Base-by-base conservation (phyloP, 2,113 vertebrate species). In the Edolisoma coerulescens region DNA sequence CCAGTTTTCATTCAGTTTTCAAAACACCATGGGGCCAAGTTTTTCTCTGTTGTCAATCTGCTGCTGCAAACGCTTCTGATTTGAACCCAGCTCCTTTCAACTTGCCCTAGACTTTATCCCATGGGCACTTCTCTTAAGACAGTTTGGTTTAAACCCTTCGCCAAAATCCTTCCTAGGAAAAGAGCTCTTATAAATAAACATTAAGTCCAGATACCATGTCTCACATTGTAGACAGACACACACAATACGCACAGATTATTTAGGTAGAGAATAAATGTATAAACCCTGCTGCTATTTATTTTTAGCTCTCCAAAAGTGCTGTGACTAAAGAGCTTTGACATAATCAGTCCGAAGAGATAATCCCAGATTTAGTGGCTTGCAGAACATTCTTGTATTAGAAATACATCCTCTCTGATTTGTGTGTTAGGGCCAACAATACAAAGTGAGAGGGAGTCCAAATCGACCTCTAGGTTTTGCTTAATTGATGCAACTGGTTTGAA, bases 321-420 rank as follows among this genome's bases (percentile, higher is more conserved):
- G 94, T 92, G 89, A 94, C 93, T 97, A 96, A 98, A 97, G 94
- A 96, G 96, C 96, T 98, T 97, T 97, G 97, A 97, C 97, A 97
- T 97, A 98, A 98, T 98, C 96, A 82, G 91, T 97, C 90, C 57
- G 21, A 97, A 79, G 94, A 98, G 96, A 97, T 98, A 98, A 98
- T 97, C 97, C 96, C 91, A 97, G 97, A 97, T 98, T 97, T 97
- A 96, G 82, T 96, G 96, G 96, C 92, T 96, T 97, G 95, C 89
- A 96, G 95, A 98, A 97, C 96, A 97, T 97, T 97, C 90, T 86
- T 96, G 91, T 81, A 93, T 97, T 95, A 97, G 96, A 96, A 97
- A 96, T 96, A 88, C 79, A 97, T 96, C 95, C 96, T 92, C 95
- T 95, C 70, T 86, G 90, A 94, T 91, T 96, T 67, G 68, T 74